phyloP scores from a whole-genome alignment of 1,140 invertebrate genomes.

The Drosophila rufa region DNA sequence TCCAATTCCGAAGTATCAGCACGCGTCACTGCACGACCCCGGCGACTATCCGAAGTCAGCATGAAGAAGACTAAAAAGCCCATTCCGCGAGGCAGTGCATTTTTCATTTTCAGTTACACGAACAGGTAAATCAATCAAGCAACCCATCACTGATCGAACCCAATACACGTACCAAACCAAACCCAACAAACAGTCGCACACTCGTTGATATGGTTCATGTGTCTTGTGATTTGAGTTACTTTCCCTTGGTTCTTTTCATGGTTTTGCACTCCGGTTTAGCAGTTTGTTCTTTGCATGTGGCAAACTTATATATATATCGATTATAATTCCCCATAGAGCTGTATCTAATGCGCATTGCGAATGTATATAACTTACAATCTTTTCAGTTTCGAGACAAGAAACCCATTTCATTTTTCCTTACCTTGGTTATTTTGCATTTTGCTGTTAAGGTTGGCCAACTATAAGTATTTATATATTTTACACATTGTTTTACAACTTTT shows the following conservation, averaged over 20 bases:
- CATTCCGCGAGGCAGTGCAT: conserved; percentile 96
- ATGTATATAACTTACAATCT: conserved; percentile 36
- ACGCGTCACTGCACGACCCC: conserved; percentile 90
- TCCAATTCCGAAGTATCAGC: conserved; percentile 80
- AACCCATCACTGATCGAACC: conserved; percentile 55
- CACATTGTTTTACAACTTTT: background rate
- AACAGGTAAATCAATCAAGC: conserved; percentile 93
- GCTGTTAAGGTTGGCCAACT: conserved; percentile 16
- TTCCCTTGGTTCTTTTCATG: conserved; percentile 18
- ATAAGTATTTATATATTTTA: background rate
- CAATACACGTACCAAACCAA: conserved; percentile 4
- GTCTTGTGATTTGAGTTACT: conserved; percentile 51
- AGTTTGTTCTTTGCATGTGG: conserved; percentile 47
- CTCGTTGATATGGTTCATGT: conserved; percentile 38
- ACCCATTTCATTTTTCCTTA: conserved; percentile 14
- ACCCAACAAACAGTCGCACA: conserved; percentile 27
- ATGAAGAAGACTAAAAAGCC: conserved; percentile 95
- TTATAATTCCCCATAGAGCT: conserved; percentile 40
- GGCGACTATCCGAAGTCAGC: conserved; percentile 96
- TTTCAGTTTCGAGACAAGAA: conserved; percentile 19
- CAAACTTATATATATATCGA: conserved; percentile 13
- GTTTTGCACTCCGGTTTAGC: conserved; percentile 34
- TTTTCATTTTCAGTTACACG: conserved; percentile 97
- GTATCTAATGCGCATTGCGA: conserved; percentile 40
- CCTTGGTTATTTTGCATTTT: conserved; percentile 37